Evolutionary conservation across 2,888 invertebrate species (phyloP).

Genomic region (Parochlus steinenii): DNA sequence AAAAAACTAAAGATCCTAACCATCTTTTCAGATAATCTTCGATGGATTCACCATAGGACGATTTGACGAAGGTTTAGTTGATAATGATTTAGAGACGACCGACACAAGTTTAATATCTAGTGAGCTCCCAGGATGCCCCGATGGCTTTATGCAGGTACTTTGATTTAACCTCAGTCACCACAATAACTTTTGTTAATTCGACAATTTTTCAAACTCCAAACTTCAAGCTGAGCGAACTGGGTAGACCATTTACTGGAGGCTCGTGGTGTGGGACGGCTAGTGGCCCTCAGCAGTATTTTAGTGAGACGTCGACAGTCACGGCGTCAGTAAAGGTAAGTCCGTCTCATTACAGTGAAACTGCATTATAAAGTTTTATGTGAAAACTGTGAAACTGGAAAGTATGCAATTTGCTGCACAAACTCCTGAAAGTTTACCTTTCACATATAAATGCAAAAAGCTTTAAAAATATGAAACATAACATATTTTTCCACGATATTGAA

Average conservation of each 20-base stretch:
- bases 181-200: neutral
- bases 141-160: slow-evolving; percentile 77
- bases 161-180: no score
- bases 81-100: slow-evolving; percentile 29
- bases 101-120: slow-evolving; percentile 25
- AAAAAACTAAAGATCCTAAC: no score
- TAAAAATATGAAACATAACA: no score
- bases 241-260: slow-evolving; percentile 74
- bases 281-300: slow-evolving; percentile 70
- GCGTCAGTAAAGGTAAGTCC: slow-evolving; percentile 54
- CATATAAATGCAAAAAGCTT: neutral
- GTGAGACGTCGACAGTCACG: slow-evolving; percentile 78
- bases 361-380: neutral
- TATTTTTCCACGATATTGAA: no score
- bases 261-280: slow-evolving; percentile 78
- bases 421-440: no score
- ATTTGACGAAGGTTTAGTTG: slow-evolving; percentile 45
- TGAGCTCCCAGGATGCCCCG: slow-evolving; percentile 62
- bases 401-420: no score
- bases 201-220: slow-evolving; percentile 1
- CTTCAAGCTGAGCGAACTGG: slow-evolving; percentile 61
- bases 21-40: slow-evolving; percentile 50
- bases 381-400: neutral
- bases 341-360: slow-evolving; percentile 13
- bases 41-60: slow-evolving; percentile 78